These are phyloP conservation scores for Caretta caretta DNA, from an alignment of 2,113 vertebrate genomes.

Conservation along the genomic window DNA sequence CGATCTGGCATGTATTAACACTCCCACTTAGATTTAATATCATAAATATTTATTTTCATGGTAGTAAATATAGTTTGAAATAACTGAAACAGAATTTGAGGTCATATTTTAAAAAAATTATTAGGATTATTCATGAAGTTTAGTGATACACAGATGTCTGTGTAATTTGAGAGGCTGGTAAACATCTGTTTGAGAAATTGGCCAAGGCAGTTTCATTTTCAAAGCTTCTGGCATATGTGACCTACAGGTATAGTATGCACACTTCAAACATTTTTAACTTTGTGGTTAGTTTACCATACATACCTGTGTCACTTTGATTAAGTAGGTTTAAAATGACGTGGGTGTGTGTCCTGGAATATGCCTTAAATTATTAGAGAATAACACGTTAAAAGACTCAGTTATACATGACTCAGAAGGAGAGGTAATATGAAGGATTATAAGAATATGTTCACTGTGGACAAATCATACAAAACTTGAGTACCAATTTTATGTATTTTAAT, in stretches of 20 bases:
- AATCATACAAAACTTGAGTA: not conserved
- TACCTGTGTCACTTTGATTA: constrained; percentile 49
- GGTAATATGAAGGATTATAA: constrained; percentile 23
- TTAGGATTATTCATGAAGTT: too few species aligned
- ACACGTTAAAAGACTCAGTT: constrained; percentile 59
- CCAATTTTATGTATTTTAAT: not conserved
- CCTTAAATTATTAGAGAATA: constrained; percentile 49
- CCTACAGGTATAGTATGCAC: constrained; percentile 25
- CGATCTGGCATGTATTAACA: not conserved
- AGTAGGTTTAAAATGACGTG: constrained; percentile 35
- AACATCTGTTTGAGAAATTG: not conserved
- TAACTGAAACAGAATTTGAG: not conserved
- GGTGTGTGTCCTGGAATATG: constrained; percentile 54
- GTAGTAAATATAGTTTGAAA: not conserved
- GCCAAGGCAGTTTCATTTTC: not conserved
- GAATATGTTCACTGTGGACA: not conserved
- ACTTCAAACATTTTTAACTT: constrained; percentile 30
- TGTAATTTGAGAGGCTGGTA: not conserved
- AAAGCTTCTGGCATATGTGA: not conserved
- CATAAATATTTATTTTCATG: not conserved
- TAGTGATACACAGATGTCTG: not conserved
- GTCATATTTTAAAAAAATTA: not conserved
- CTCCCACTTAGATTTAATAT: not conserved
- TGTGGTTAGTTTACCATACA: constrained; percentile 43
- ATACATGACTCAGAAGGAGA: constrained; percentile 58